Conservation (phyloP, 2,797 vertebrate species). For the Pterois miles region DNA sequence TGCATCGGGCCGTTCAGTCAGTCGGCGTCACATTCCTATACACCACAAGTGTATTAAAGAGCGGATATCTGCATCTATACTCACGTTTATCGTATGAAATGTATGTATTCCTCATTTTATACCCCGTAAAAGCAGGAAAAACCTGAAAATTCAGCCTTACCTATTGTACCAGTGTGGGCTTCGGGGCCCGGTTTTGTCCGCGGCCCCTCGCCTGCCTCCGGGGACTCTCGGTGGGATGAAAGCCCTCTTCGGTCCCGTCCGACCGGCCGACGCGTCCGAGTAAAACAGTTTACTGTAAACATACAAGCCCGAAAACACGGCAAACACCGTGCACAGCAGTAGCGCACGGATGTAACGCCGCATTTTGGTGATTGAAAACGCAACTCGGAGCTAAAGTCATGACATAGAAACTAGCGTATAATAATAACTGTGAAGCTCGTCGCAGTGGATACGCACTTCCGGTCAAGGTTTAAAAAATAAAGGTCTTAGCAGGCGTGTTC, state of each 20-base stretch:
- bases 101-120: rapidly evolving
- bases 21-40: slow-evolving; percentile 41
- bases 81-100: rapidly evolving
- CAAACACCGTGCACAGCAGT: slow-evolving; percentile 86
- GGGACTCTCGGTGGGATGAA: slow-evolving; percentile 61
- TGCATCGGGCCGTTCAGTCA: neutral
- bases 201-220: slow-evolving; percentile 61
- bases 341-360: slow-evolving; percentile 86
- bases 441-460: slow-evolving; percentile 28
- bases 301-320: slow-evolving; percentile 87
- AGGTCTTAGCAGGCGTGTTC: rapidly evolving
- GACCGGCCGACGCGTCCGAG: slow-evolving; percentile 63
- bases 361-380: slow-evolving; percentile 75
- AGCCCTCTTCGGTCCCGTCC: slow-evolving; percentile 44
- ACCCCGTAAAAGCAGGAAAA: neutral
- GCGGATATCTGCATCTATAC: rapidly evolving
- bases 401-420: slow-evolving; percentile 54
- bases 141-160: slow-evolving; percentile 23
- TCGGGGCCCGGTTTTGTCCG: slow-evolving; percentile 61
- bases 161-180: slow-evolving; percentile 65
- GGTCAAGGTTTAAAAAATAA: slow-evolving; percentile 47
- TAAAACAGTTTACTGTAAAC: slow-evolving; percentile 85
- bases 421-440: neutral
- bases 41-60: neutral
- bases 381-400: slow-evolving; percentile 58